Evolutionary conservation across 2,888 invertebrate species (phyloP), one percentile per base, ranked within the genome.

Genomic region (Campopleginae sp.): DNA sequence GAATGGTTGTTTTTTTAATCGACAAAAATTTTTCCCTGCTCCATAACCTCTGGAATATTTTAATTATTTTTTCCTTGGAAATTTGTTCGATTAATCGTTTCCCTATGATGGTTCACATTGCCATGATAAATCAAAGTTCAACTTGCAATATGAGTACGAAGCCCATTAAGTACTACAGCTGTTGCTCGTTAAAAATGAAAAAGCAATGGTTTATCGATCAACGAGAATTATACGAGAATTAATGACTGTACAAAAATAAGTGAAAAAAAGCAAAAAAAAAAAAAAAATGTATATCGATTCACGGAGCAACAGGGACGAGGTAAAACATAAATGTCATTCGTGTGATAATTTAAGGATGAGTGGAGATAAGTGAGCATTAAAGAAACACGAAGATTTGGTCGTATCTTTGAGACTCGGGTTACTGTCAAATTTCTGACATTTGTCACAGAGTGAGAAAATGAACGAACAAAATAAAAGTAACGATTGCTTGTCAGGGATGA

Each of bases 241-340:
- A 66, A 75, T 79, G 54, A 80, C 54, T 74, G 75, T 85, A 84
- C 76, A 82, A 65, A 71, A 33, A 27, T 38, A 27, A 79, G 66
- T 10, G 23, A 54, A 3, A 27, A 75, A 79, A 65, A 48, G 14
- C 6, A n/a, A n/a, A 48, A 48, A 48, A 17, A 48, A 48, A 48
- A 75, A 42, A 74, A 51, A 72, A 65, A 12, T 79, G 58, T 84
- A 81, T 75, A 78, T 81, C 68, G 81, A 79, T 79, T 80, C 54
- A 80, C 72, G 80, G 80, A 80, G 72, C 74, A 80, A 80, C 80
- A 80, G 80, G 80, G 80, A 74, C 8, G 80, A 80, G 66, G 46
- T 51, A 42, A 51, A 79, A 44, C 12, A 48, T 38, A 65, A 27
- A 23, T 23, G 31, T 51, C 31, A 51, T 44, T 68, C 27, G 72